Conservation (phyloP, 2,797 vertebrate species). For the Linurgus olivaceus region DNA sequence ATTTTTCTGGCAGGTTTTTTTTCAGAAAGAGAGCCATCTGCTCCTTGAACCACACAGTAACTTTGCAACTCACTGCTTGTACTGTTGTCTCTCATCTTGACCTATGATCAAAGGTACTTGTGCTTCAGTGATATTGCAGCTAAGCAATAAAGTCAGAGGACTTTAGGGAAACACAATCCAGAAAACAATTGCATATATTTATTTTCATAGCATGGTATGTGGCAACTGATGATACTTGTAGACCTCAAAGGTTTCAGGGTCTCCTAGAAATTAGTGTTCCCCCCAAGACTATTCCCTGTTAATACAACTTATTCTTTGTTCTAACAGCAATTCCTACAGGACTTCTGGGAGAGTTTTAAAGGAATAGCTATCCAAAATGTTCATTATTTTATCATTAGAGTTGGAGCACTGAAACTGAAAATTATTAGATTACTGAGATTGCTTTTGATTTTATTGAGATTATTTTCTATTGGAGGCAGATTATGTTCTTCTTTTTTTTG, state of each 20-base stretch:
- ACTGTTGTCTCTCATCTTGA: not conserved
- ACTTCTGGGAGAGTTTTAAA: not conserved
- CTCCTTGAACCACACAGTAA: not conserved
- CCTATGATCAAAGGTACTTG: not conserved
- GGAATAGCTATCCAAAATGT: not conserved
- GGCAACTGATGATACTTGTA: not conserved
- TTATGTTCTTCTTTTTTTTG: not conserved
- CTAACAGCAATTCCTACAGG: not conserved
- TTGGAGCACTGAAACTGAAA: not conserved
- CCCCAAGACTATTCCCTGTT: not conserved
- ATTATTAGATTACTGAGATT: not conserved
- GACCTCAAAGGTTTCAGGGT: not conserved
- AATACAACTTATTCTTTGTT: not conserved
- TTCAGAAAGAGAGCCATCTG: slow-evolving; percentile 32
- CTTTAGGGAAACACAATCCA: not conserved
- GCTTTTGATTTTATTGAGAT: not conserved
- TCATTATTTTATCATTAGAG: not conserved
- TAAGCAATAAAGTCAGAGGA: not conserved
- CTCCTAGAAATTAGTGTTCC: not conserved
- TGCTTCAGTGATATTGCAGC: not conserved
- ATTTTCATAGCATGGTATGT: not conserved
- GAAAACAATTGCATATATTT: not conserved
- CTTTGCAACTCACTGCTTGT: not conserved
- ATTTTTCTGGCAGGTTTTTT: not conserved
- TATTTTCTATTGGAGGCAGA: not conserved